These are phyloP conservation scores for Ladona fulva DNA, from an alignment of 1,140 invertebrate species.

Conservation along the genomic window DNA sequence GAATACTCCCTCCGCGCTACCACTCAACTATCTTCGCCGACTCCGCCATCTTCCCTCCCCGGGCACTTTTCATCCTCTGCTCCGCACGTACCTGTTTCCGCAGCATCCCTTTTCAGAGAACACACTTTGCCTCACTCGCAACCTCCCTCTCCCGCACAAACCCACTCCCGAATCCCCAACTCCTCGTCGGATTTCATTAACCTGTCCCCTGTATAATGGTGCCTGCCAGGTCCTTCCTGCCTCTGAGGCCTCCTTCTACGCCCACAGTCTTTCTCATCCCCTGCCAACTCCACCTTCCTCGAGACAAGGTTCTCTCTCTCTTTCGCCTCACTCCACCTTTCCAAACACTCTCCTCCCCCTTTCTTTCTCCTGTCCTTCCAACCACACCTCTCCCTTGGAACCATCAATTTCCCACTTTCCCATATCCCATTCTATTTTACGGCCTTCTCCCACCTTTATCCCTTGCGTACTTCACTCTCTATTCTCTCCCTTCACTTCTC, in stretches of 20 bases:
- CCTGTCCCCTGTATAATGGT: neutral
- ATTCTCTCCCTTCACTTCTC: no score
- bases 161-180: slow-evolving; percentile 1
- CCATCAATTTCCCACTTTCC: no score
- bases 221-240: slow-evolving; percentile 4
- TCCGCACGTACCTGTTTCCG: slow-evolving; percentile 6
- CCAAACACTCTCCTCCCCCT: no score
- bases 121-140: neutral
- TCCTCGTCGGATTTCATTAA: slow-evolving; percentile 2
- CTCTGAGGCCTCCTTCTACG: neutral
- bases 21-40: neutral
- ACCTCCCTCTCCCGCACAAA: neutral
- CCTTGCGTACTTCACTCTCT: no score
- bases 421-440: no score
- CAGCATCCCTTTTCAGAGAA: neutral
- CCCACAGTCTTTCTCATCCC: no score
- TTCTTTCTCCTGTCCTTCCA: no score
- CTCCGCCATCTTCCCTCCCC: neutral
- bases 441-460: no score
- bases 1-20: neutral
- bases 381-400: no score
- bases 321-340: no score
- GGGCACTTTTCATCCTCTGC: neutral
- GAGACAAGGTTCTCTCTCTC: no score
- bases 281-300: no score